phyloP scores from a whole-genome alignment of 1,140 invertebrate genomes.

The Brachionus rotundiformis region DNA sequence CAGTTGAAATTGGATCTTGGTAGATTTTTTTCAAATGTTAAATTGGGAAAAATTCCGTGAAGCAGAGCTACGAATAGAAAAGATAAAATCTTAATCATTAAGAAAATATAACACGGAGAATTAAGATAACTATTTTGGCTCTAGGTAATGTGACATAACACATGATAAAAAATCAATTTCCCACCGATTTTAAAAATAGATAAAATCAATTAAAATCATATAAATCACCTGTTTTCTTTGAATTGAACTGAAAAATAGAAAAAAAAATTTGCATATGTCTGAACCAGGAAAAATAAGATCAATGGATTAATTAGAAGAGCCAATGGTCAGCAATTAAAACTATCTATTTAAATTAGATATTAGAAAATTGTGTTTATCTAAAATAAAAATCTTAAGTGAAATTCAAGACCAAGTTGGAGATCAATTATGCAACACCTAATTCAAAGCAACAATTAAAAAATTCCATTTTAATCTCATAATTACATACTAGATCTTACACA shows the following conservation, averaged over 20 bases:
- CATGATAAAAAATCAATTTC: constrained; percentile 9
- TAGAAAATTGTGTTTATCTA: neutral
- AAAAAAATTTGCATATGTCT: neutral
- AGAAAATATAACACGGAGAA: neutral
- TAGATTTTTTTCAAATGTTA: no score
- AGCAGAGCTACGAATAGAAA: neutral
- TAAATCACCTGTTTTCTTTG: neutral
- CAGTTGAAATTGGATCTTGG: no score
- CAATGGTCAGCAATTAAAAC: constrained; percentile 29
- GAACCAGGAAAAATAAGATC: neutral
- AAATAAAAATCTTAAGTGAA: neutral
- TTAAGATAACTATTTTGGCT: neutral
- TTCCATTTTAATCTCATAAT: constrained; percentile 41
- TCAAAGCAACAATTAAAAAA: constrained; percentile 31
- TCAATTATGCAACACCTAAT: constrained; percentile 30
- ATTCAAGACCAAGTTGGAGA: constrained; percentile 33
- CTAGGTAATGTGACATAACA: neutral
- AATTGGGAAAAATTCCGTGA: neutral
- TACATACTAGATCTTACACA: constrained; percentile 5
- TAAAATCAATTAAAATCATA: neutral
- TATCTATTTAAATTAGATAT: constrained; percentile 11
- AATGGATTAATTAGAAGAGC: constrained; percentile 6
- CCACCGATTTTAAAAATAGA: neutral
- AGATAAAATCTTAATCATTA: constrained; percentile 16
- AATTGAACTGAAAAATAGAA: neutral